Evolutionary conservation across 2,888 invertebrate species (phyloP).

Genomic region (Drosophila lacicola): DNA sequence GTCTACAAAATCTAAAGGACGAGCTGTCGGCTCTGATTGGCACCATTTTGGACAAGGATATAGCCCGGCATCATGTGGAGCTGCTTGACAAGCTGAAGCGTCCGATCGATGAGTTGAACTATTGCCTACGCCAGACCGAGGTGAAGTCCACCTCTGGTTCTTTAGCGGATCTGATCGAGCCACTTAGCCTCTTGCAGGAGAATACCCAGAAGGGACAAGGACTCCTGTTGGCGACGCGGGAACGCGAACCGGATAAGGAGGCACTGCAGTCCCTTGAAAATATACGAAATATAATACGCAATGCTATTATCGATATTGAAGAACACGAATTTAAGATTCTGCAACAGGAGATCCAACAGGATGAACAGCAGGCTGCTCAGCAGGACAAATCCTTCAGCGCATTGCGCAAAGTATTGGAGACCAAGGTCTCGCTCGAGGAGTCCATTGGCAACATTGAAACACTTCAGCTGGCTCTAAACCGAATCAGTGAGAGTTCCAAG

Average conservation of each 20-base stretch:
- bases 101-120: slow-evolving; percentile 86
- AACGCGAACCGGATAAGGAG: slow-evolving; percentile 69
- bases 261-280: slow-evolving; percentile 76
- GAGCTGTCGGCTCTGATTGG: slow-evolving; percentile 87
- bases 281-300: slow-evolving; percentile 77
- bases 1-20: slow-evolving; percentile 85
- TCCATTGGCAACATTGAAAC: slow-evolving; percentile 82
- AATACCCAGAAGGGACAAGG: slow-evolving; percentile 82
- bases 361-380: slow-evolving; percentile 77
- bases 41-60: slow-evolving; percentile 86
- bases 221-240: slow-evolving; percentile 66
- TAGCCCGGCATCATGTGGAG: slow-evolving; percentile 84
- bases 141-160: slow-evolving; percentile 84
- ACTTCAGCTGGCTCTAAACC: slow-evolving; percentile 65
- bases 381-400: slow-evolving; percentile 77
- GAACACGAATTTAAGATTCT: slow-evolving; percentile 82
- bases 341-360: slow-evolving; percentile 80
- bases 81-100: slow-evolving; percentile 86
- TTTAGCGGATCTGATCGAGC: slow-evolving; percentile 83
- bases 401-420: slow-evolving; percentile 79
- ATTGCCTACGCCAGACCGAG: slow-evolving; percentile 85
- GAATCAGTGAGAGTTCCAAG: slow-evolving; percentile 56
- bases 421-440: slow-evolving; percentile 80
- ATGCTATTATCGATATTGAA: slow-evolving; percentile 83
- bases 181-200: slow-evolving; percentile 82